Conservation (phyloP, 2,797 vertebrate genomes). For the Halcyon smyrnensis region DNA sequence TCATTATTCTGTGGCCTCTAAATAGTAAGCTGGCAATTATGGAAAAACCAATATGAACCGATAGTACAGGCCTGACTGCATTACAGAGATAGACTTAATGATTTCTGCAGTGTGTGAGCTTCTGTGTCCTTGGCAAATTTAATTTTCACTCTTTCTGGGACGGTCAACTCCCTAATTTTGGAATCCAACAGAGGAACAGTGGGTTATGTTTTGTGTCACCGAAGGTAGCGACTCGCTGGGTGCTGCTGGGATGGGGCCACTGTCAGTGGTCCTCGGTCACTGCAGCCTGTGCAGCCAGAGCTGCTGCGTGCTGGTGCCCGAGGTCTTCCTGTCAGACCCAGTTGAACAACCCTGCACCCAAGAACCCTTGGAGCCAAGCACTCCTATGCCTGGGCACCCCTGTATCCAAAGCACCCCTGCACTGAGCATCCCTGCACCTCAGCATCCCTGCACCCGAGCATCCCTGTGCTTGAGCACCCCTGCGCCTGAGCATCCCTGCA, state of each 20-base stretch:
- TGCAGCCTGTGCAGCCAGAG: not conserved
- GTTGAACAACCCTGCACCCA: not conserved
- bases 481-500: not conserved
- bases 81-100: not conserved
- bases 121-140: not conserved
- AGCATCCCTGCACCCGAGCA: not conserved
- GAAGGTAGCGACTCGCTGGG: accelerated
- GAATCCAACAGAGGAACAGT: accelerated
- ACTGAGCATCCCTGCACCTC: accelerated
- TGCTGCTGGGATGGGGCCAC: accelerated
- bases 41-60: accelerated
- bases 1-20: not conserved
- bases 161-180: not conserved
- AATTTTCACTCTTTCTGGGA: not conserved
- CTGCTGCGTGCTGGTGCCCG: accelerated
- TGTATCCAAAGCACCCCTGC: not conserved
- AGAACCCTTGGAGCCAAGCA: not conserved
- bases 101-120: not conserved
- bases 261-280: accelerated
- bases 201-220: not conserved
- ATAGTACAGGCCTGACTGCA: accelerated
- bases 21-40: accelerated
- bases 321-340: not conserved
- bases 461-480: accelerated
- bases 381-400: not conserved